phyloP scores from a whole-genome alignment of 30 jellyfish, hydroid and myxozoan genomes.

The Morbakka virulenta region DNA sequence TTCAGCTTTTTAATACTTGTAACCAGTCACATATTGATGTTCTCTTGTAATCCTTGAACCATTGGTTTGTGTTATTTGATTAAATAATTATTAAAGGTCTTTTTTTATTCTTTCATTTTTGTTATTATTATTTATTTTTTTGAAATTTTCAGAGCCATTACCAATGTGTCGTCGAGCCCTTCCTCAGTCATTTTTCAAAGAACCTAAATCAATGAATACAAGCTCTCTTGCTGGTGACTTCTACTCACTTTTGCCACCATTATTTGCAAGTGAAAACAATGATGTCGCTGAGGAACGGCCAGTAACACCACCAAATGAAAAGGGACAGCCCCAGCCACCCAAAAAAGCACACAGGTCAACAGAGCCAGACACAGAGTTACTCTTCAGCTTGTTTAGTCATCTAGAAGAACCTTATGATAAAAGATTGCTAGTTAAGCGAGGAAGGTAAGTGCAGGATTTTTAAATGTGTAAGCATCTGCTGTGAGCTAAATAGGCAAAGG shows the following conservation, averaged over 20 bases:
- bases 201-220: slow-evolving; percentile 64
- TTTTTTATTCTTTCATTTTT: no score
- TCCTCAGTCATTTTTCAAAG: slow-evolving; percentile 84
- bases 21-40: no score
- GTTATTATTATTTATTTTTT: no score
- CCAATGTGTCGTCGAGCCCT: slow-evolving; percentile 86
- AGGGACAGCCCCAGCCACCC: background rate
- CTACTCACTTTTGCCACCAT: slow-evolving; percentile 77
- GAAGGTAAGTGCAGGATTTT: slow-evolving; percentile 68
- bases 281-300: slow-evolving; percentile 74
- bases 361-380: slow-evolving; percentile 67
- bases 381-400: slow-evolving; percentile 70
- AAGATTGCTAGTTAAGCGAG: slow-evolving; percentile 66
- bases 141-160: slow-evolving; percentile 55
- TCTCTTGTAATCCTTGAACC: no score
- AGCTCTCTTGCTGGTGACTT: slow-evolving; percentile 71
- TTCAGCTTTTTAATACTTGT: no score
- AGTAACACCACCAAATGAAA: slow-evolving; percentile 89
- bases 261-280: slow-evolving; percentile 62
- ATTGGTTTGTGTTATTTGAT: no score
- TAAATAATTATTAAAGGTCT: no score
- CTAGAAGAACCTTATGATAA: slow-evolving; percentile 68
- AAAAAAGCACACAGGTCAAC: slow-evolving; percentile 13
- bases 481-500: no score
- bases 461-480: no score